Evolutionary conservation across 53 echinoderm and acorn worm genomes (phyloP), one percentile per base, ranked within the genome.

Genomic region (Patiria pectinifera): DNA sequence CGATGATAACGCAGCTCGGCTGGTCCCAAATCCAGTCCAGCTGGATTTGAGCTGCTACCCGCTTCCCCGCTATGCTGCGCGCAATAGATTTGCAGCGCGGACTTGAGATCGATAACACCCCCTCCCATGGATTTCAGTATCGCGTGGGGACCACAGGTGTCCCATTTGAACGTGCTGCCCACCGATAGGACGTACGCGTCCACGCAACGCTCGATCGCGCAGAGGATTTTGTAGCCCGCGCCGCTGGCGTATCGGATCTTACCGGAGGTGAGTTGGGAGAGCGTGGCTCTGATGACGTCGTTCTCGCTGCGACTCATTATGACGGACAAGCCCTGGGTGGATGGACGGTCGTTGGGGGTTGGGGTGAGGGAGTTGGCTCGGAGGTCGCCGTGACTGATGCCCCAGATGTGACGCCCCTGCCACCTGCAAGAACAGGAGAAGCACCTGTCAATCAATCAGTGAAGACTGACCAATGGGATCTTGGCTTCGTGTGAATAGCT

Each of bases 131-230:
- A 95, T 45, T 83, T 84, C 1, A 99, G 86, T 4, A 99, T 95
- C 4, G 99, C 97, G 76, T 99, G 99, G 11, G 99, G 97, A 7
- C 94, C 97, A 84, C 99, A 99, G 0, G 96, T 95, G 76, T 99
- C 99, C 99, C 99, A 99, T 45, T 97, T 99, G 82, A 95, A 99
- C 3, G 99, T 99, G 83, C 94, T 97, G 0, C 94, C 97, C 60
- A 81, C 94, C 46, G 97, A 96, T 10, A 99, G 89, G 15, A 99
- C 88, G 85, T 97, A 99, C n/a, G 94, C 96, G 89, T 97, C 97
- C 4, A 94, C 95, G 18, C 93, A 83, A 76, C 86, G 81, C 72
- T 97, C 96, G 49, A 95, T 91, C 4, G 93, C 97, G 70, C 99
- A 99, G 0, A 95, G 89, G 59, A 94, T 71, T 74, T 99, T 99